These are phyloP conservation scores for Hylia prasina DNA, from an alignment of 2,113 vertebrate species.

Conservation along the genomic window DNA sequence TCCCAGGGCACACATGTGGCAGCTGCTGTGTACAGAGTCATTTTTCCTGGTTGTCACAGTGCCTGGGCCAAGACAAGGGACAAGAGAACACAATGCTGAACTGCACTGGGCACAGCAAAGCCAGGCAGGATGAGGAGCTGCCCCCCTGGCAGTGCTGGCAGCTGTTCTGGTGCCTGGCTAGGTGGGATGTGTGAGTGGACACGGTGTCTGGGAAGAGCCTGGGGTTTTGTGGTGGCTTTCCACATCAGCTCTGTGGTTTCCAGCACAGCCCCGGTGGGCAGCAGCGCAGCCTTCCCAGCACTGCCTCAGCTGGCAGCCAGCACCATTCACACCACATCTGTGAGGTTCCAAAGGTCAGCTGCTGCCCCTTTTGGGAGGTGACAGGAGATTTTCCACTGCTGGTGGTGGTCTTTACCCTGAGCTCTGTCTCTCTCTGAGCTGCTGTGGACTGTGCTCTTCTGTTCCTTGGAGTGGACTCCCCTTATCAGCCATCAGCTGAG, in stretches of 20 bases:
- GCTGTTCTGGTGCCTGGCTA: neutral
- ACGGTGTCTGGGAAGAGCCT: neutral
- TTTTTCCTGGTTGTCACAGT: neutral
- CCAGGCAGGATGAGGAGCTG: neutral
- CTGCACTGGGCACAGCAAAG: neutral
- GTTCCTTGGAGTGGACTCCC: neutral
- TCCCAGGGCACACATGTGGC: neutral
- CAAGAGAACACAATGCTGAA: neutral
- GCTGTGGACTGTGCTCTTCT: neutral
- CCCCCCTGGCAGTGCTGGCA: neutral
- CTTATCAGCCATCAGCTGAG: neutral
- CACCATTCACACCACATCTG: neutral
- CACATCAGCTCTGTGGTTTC: accelerated
- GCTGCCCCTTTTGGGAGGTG: neutral
- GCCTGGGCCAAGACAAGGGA: neutral
- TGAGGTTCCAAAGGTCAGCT: neutral
- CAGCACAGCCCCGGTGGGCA: neutral
- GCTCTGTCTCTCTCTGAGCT: neutral
- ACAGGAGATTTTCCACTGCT: neutral
- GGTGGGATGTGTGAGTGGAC: neutral
- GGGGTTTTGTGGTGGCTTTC: neutral
- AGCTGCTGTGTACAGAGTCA: accelerated
- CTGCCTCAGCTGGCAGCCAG: neutral
- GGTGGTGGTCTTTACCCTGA: neutral
- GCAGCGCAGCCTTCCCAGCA: neutral